Evolutionary conservation across 2,797 vertebrate genomes (phyloP), one percentile per base, ranked within the genome.

Genomic region (Oreochromis grahami): DNA sequence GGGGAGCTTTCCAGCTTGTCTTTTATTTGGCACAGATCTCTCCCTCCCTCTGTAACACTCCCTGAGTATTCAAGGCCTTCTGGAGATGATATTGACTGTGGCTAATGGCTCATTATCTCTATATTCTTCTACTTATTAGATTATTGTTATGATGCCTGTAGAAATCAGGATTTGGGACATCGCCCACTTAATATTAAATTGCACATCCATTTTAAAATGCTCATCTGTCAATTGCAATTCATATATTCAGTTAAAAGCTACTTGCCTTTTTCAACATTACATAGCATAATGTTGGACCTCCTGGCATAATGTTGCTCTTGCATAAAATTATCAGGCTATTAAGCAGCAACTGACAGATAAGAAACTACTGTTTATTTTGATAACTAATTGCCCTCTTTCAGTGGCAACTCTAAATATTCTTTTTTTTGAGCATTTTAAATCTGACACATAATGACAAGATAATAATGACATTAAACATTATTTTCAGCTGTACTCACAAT

Each of bases 1-100:
- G 95, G 96, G 95, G 92, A 94, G 93, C 88, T 85, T 92, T 96
- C 95, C 95, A 96, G 94, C 92, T 91, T 95, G 91, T 95, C 90
- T 94, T 95, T 93, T 92, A 90, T 92, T 95, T 96, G 96, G 96
- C 96, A 96, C 91, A 68, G 88, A 90, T 92, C 84, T 91, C 85
- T 88, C 77, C 78, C 86, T 93, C 90, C 83, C 89, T 95, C 93
- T 94, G 89, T 91, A 93, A 91, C 89, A 65, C 84, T 90, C 92
- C 88, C 91, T 86, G 90, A 87, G 86, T 90, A 89, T 89, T 92
- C 93, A 92, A 95, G 93, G 93, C 92, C 92, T 93, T 94, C 94
- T 94, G 94, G 89, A 94, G 89, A 93, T 87, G 89, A 92, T 92
- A 95, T 93, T 88, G 94, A 96, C 93, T 93, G 92, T 90, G 86